A percentile compares a stretch with the other conserved stretches of the same genome.
Evolutionary conservation across 2,113 vertebrate species (phyloP).

Genomic region (Patagioenas fasciata): DNA sequence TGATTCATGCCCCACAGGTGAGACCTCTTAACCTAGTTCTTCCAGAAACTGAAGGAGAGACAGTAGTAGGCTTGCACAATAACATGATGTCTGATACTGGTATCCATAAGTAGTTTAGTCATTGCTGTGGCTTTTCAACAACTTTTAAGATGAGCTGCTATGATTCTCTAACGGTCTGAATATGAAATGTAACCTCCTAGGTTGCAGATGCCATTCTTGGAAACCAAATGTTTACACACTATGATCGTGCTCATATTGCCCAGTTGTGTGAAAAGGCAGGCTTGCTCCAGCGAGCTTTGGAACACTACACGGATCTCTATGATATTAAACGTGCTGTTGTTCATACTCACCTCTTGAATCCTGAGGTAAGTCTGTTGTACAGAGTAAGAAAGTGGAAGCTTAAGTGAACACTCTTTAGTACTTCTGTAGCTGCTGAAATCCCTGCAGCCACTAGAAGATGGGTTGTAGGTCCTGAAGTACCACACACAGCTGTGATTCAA

Average conservation of each 20-base stretch:
- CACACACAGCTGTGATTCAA: neutral
- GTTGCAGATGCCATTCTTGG: slow-evolving; percentile 93
- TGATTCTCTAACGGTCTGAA: slow-evolving; percentile 9
- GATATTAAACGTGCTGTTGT: slow-evolving; percentile 91
- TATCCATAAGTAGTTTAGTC: neutral
- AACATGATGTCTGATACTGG: neutral
- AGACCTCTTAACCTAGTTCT: neutral
- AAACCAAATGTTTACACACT: slow-evolving; percentile 95
- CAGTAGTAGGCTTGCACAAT: neutral
- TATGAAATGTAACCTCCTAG: slow-evolving; percentile 65
- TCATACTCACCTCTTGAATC: slow-evolving; percentile 91
- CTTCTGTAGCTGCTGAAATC: neutral
- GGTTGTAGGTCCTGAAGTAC: neutral
- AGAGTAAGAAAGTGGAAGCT: neutral
- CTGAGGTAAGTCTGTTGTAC: slow-evolving; percentile 72
- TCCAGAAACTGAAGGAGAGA: neutral
- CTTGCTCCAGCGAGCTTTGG: slow-evolving; percentile 87
- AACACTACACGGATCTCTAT: slow-evolving; percentile 89
- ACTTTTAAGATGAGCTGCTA: neutral
- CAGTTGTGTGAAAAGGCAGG: slow-evolving; percentile 94
- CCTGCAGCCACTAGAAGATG: neutral
- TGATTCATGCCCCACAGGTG: slow-evolving; percentile 93
- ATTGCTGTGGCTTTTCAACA: neutral
- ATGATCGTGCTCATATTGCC: slow-evolving; percentile 87
- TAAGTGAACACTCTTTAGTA: neutral